phyloP scores from a whole-genome alignment of 2,113 vertebrate genomes.

The Spea multiplicata region DNA sequence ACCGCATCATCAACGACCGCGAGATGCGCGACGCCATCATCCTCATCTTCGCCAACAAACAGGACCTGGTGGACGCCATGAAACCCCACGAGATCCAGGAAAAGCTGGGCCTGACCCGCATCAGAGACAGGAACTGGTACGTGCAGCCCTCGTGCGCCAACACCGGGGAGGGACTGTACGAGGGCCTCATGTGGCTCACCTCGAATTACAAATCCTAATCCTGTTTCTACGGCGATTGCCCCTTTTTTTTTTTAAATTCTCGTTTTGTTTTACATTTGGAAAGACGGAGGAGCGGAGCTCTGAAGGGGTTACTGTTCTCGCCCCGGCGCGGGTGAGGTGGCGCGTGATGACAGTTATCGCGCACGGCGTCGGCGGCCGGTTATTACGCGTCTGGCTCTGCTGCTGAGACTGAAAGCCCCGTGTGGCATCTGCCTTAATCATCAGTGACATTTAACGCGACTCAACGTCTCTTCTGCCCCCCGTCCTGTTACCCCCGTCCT shows the following conservation, averaged over 20 bases:
- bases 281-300: neutral
- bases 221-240: conserved; percentile 14
- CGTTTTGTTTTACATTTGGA: conserved; percentile 8
- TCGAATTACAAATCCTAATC: conserved; percentile 46
- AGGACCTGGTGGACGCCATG: conserved; percentile 91
- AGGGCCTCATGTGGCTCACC: conserved; percentile 87
- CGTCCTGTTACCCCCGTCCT: conserved; percentile 1
- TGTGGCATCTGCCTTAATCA: conserved; percentile 34
- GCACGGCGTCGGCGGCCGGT: neutral
- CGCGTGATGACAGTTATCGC: neutral
- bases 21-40: conserved; percentile 82
- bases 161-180: conserved; percentile 82
- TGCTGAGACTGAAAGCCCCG: neutral
- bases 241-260: conserved; percentile 34
- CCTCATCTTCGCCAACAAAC: conserved; percentile 92
- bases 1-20: conserved; percentile 82
- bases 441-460: neutral
- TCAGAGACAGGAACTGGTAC: conserved; percentile 82
- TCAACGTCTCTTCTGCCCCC: neutral
- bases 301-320: conserved; percentile 15
- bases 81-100: conserved; percentile 81
- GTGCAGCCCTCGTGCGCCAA: conserved; percentile 85
- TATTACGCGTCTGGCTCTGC: no score
- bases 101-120: conserved; percentile 74
- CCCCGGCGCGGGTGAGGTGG: conserved; percentile 7